Percentiles rank a stretch among this genome's conserved stretches.
Conservation (phyloP, 2,113 vertebrate genomes). For the Fulica atra region DNA sequence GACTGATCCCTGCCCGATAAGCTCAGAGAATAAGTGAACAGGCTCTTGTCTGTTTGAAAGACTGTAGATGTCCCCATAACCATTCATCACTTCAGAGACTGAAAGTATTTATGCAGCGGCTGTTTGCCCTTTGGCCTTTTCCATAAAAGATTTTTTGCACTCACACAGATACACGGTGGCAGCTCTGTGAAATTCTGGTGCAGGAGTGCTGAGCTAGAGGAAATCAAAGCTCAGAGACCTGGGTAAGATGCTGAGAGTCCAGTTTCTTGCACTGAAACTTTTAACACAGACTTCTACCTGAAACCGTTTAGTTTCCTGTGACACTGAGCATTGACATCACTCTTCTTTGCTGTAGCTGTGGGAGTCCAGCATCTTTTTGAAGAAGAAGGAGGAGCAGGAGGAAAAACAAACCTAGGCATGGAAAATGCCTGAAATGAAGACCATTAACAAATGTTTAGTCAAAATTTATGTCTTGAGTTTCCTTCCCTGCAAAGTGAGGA, state of each 20-base stretch:
- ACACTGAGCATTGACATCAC: background rate
- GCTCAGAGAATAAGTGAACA: background rate
- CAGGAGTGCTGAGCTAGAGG: background rate
- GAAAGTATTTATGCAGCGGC: background rate
- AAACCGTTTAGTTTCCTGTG: background rate
- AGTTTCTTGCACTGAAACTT: background rate
- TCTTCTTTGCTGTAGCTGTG: background rate
- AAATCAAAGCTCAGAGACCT: background rate
- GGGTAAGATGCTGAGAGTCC: background rate
- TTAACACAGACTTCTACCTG: background rate
- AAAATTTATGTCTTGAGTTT: background rate
- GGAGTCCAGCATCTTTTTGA: background rate
- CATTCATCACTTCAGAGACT: background rate
- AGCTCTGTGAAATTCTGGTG: background rate
- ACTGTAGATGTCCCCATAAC: background rate
- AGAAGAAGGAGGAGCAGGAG: background rate
- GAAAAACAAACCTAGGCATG: background rate
- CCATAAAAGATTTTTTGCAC: background rate
- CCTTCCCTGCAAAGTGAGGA: background rate
- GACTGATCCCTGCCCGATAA: background rate
- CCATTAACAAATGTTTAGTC: background rate
- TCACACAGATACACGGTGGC: background rate
- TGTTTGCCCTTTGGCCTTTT: slow-evolving; percentile 21
- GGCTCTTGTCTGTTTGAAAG: background rate
- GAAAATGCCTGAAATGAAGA: background rate